phyloP scores from a whole-genome alignment of 53 echinoderm and acorn worm species.

The Mesocentrotus franciscanus region DNA sequence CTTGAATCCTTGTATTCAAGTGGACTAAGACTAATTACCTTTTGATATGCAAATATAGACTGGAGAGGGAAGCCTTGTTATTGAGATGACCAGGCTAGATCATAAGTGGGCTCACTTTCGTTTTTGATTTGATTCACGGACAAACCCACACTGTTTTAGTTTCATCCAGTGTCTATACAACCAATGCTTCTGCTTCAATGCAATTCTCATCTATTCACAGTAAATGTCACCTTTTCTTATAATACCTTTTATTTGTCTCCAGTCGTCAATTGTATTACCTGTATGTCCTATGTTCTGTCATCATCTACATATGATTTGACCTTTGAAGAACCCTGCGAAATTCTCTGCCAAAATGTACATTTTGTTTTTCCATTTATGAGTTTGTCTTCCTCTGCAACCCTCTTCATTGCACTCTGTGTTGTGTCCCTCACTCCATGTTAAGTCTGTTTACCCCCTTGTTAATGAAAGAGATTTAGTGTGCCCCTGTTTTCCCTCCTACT shows the following conservation, averaged over 20 bases:
- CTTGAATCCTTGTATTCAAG: neutral
- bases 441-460: conserved; percentile 1
- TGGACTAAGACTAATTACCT: neutral
- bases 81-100: neutral
- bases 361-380: neutral
- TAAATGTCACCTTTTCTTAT: no score
- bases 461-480: conserved; percentile 3
- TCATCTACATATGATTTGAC: neutral
- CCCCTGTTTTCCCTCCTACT: conserved; percentile 23
- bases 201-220: neutral
- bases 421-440: no score
- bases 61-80: neutral
- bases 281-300: neutral
- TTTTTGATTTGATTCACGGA: neutral
- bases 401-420: neutral
- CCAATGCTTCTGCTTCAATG: no score
- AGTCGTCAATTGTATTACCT: neutral
- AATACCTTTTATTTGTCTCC: no score
- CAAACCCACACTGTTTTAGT: neutral
- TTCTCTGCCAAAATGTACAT: neutral
- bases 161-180: neutral
- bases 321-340: neutral
- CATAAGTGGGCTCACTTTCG: neutral
- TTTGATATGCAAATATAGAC: conserved; percentile 44
- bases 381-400: neutral